Evolutionary conservation across 2,888 invertebrate genomes (phyloP), one percentile per base, ranked within the genome.

Genomic region (Pammene fasciana): DNA sequence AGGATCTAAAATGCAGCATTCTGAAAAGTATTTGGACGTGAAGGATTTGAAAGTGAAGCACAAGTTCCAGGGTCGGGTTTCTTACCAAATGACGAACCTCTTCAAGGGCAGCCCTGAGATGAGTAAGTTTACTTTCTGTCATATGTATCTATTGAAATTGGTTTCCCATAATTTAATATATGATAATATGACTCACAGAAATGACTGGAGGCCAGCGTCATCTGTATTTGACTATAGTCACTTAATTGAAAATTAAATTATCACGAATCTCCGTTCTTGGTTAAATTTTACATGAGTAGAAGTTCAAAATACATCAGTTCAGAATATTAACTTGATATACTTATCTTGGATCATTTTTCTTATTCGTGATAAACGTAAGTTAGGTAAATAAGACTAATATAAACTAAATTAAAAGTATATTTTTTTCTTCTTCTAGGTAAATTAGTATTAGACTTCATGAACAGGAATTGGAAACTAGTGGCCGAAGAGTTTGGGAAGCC

Each of bases 401-500:
- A 26, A 26, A 26, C 26, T 26, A 26, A 26, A 26, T 26, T 26
- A 26, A 26, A 26, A 26, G 4, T 3, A 26, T 26, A 26, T 3
- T 4, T 26, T 26, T 26, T 26, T 67, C 56, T 57, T 0, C 67
- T 80, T 78, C 13, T 82, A 89, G 88, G 86, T 76, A 76, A 81
- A 68, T 72, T 79, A 26, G 77, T 87, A 10, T 65, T 89, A 13
- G 77, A 82, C 3, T 89, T 88, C 68, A 84, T 88, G 82, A 88
- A 89, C 68, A 72, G 73, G 55, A 86, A 88, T 72, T 89, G 88
- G 87, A 79, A 72, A 9, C 71, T 85, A 76, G 79, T 89, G 0
- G 86, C 86, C 7, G 83, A 87, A 14, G 86, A 88, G 71, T 87
- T 88, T 46, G 88, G 88, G 5, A 80, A 81, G 16, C 89, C 88